Evolutionary conservation across 2,888 invertebrate species (phyloP), one percentile per base, ranked within the genome.

Genomic region (Hyppa rectilinea): DNA sequence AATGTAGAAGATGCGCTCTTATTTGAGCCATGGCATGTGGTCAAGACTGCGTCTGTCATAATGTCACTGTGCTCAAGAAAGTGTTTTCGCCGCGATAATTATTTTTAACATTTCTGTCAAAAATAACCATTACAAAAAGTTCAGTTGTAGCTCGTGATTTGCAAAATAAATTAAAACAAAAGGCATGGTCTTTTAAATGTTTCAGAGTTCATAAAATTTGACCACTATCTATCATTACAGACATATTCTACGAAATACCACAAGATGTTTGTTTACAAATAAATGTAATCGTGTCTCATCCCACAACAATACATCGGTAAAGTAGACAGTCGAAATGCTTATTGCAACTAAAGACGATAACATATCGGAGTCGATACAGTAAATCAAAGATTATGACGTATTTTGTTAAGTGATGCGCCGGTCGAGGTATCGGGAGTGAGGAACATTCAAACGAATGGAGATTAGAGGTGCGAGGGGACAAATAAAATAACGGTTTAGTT

Each of bases 361-460:
- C 52, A 31, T 63, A 69, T 69, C 43, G 61, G 29, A 66, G 49
- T 31, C 63, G 49, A 70, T 74, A 53, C 49, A 52, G 12, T 74
- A 74, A 70, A 70, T 80, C 63, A 66, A 47, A 70, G 70, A 64
- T 74, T 81, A 81, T 74, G 53, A 78, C 65, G 49, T 77, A 68
- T 62, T n/a, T 73, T 64, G 72, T 55, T 65, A 59, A 69, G 77
- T 66, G 69, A 45, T 29, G 36, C 52, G 40, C 52, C 26, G 17
- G 5, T 6, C 14, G 49, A 66, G 59, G 59, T 66, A 49, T 12
- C 12, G 5, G 17, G 20, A 36, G 34, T 14, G 34, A 3, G 2
- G 3, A 23, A 14, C n/a, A 34, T 52, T 43, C 29, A 23, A 31
- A 43, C 20, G 36, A 29, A 34, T n/a, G 1, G 29, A 38, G n/a